These are phyloP conservation scores for Lerema accius DNA, from an alignment of 1,140 invertebrate species.

Conservation along the genomic window DNA sequence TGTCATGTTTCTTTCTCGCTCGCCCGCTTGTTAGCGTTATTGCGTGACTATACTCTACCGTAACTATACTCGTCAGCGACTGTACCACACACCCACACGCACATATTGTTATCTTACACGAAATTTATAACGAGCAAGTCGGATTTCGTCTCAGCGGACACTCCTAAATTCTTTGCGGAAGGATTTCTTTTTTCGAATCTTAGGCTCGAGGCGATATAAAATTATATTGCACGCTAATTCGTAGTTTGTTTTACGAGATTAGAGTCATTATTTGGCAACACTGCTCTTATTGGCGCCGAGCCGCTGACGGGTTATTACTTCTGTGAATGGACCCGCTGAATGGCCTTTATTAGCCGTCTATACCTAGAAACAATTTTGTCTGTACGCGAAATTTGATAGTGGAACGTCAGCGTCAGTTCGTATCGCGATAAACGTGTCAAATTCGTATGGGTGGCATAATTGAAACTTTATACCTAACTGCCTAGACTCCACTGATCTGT, in stretches of 20 bases:
- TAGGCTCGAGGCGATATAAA: constrained; percentile 65
- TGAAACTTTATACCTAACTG: constrained; percentile 21
- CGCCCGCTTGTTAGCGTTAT: constrained; percentile 81
- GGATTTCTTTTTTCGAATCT: constrained; percentile 67
- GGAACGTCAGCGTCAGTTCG: constrained; percentile 11
- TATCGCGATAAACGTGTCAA: constrained; percentile 23
- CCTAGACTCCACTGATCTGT: neutral
- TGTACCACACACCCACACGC: constrained; percentile 77
- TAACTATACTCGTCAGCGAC: constrained; percentile 81
- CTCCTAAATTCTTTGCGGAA: constrained; percentile 81
- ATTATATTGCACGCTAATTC: constrained; percentile 68
- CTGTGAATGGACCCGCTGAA: constrained; percentile 34
- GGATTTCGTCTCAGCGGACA: constrained; percentile 76
- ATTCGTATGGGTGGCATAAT: constrained; percentile 26
- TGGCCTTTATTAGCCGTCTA: constrained; percentile 44
- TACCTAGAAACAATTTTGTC: constrained; percentile 26
- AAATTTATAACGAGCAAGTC: constrained; percentile 81
- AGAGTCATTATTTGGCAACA: constrained; percentile 56
- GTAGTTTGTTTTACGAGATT: constrained; percentile 60
- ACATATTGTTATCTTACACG: constrained; percentile 81
- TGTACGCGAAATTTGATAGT: constrained; percentile 30
- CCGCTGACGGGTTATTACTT: constrained; percentile 37
- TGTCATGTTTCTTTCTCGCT: constrained; percentile 51
- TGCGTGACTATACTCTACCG: constrained; percentile 65
- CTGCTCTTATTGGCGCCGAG: constrained; percentile 30